Conservation (phyloP, 1,140 invertebrate species). For the Diorhabda carinulata region DNA sequence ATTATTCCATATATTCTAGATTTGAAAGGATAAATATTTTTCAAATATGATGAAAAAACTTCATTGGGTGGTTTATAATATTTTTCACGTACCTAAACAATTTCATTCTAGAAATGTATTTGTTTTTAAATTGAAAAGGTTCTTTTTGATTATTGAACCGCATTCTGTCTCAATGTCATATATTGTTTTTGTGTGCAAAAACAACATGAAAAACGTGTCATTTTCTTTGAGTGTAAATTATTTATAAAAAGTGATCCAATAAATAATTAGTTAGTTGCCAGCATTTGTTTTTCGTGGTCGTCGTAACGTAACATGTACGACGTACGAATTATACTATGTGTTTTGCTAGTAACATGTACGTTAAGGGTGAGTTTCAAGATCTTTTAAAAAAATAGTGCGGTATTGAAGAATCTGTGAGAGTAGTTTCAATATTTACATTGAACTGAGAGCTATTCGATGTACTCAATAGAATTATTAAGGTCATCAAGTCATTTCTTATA, state of each 20-base stretch:
- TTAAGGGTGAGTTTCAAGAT: not conserved
- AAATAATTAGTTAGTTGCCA: not conserved
- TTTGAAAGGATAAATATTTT: no score
- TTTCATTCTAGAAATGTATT: not conserved
- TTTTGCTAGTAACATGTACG: not conserved
- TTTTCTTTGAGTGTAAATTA: not conserved
- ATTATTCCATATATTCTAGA: no score
- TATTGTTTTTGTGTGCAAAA: not conserved
- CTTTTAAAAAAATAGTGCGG: no score
- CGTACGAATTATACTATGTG: not conserved
- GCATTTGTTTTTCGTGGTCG: conserved; percentile 2
- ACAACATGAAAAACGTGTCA: not conserved
- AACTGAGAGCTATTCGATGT: no score
- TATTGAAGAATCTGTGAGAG: no score
- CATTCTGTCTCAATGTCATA: not conserved
- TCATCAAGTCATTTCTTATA: no score
- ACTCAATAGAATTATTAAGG: no score
- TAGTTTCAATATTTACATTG: no score
- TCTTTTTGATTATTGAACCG: not conserved
- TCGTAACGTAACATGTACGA: conserved; percentile 2
- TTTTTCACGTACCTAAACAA: no score
- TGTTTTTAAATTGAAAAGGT: not conserved
- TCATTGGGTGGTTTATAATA: no score
- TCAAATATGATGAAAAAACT: no score
- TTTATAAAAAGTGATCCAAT: not conserved